A percentile compares a stretch with the other conserved stretches of the same genome.
Conservation (phyloP, 2,888 invertebrate genomes). For the Horisme vitalbata region DNA sequence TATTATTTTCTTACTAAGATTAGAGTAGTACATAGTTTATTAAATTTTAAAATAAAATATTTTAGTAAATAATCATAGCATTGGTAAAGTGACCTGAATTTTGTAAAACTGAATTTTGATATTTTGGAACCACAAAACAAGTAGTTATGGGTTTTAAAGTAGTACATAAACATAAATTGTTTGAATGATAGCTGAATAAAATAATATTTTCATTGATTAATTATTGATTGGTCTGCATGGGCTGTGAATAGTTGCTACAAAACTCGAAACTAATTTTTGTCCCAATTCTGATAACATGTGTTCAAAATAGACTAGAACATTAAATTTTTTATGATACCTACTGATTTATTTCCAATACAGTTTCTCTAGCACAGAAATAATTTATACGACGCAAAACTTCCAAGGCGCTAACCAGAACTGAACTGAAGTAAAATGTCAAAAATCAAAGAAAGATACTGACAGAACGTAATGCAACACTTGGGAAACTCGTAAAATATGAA, state of each 20-base stretch:
- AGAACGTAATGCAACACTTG: slow-evolving; percentile 63
- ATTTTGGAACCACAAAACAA: too few species aligned
- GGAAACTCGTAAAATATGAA: slow-evolving; percentile 62
- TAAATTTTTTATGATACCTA: neutral
- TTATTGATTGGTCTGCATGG: too few species aligned
- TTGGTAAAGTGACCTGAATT: slow-evolving; percentile 27
- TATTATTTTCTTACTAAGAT: too few species aligned
- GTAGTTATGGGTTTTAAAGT: too few species aligned
- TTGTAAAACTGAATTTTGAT: slow-evolving; percentile 6
- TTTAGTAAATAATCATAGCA: too few species aligned
- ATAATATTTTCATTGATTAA: too few species aligned
- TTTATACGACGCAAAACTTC: slow-evolving; percentile 78
- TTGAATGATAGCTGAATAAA: too few species aligned
- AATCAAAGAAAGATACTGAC: slow-evolving; percentile 72
- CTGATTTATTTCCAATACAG: neutral
- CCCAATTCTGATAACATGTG: slow-evolving; percentile 3
- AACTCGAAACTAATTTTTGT: neutral
- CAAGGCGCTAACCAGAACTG: slow-evolving; percentile 72
- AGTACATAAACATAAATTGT: too few species aligned
- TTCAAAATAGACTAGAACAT: slow-evolving; percentile 1
- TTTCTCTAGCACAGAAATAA: slow-evolving; percentile 47
- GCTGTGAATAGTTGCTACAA: too few species aligned
- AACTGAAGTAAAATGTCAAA: slow-evolving; percentile 73
- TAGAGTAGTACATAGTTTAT: too few species aligned
- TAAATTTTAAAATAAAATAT: too few species aligned